Evolutionary conservation across 2,888 invertebrate species (phyloP).

Genomic region (Mylabris sibirica): DNA sequence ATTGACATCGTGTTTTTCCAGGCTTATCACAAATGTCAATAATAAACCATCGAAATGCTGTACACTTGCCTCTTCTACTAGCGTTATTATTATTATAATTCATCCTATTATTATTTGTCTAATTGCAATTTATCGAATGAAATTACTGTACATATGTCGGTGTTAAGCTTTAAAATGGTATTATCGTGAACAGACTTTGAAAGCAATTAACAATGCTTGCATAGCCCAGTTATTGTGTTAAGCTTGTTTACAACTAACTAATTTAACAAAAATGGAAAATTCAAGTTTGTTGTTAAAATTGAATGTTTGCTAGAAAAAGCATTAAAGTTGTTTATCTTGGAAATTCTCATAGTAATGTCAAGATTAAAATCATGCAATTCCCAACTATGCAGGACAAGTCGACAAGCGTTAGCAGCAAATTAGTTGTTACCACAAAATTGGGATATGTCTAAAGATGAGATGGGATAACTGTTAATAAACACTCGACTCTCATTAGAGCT

Average conservation of each 20-base stretch:
- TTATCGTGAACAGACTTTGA: neutral
- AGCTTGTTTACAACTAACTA: neutral
- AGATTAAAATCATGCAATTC: neutral
- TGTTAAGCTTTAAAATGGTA: neutral
- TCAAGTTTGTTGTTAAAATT: neutral
- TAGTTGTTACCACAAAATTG: no score
- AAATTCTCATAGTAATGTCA: neutral
- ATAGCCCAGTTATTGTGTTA: neutral
- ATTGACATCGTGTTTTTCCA: neutral
- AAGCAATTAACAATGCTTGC: neutral
- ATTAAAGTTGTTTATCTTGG: neutral
- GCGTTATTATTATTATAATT: no score
- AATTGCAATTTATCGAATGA: neutral
- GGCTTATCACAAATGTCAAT: neutral
- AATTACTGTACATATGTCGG: slow-evolving; percentile 1
- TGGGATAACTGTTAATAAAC: no score
- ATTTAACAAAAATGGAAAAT: neutral
- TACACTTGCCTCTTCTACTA: no score
- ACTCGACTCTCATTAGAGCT: no score
- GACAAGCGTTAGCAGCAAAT: no score
- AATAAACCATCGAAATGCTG: neutral
- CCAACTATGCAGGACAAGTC: no score
- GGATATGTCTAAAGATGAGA: no score
- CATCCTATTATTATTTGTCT: neutral
- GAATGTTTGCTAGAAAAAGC: neutral